A percentile compares a stretch with the other conserved stretches of the same genome.
Conservation (phyloP, 2,888 invertebrate genomes). For the Anodontia alba region DNA sequence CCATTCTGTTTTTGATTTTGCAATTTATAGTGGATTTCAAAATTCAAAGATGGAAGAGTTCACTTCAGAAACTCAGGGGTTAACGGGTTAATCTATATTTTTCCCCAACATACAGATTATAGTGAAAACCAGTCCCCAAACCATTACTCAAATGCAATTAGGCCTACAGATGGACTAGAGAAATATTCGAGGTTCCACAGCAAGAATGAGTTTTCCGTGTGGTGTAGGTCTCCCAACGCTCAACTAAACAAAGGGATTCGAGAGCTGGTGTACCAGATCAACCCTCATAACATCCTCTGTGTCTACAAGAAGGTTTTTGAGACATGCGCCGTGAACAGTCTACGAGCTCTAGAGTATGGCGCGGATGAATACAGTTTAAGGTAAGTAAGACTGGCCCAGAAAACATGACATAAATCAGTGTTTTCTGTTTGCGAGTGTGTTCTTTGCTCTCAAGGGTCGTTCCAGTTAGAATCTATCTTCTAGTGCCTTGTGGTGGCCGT, state of each 20-base stretch:
- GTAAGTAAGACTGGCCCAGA: no score
- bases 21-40: no score
- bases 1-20: no score
- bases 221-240: constrained; percentile 40
- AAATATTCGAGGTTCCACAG: constrained; percentile 51
- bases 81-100: no score
- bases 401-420: no score
- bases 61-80: no score
- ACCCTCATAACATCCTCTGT: constrained; percentile 65
- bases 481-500: no score
- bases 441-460: no score
- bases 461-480: no score
- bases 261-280: constrained; percentile 64
- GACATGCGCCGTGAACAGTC: constrained; percentile 56
- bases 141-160: no score
- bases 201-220: constrained; percentile 40
- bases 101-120: neutral
- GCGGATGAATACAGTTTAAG: constrained; percentile 15
- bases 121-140: constrained; percentile 33
- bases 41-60: no score
- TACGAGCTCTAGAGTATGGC: constrained; percentile 39
- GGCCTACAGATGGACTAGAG: constrained; percentile 36
- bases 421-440: no score
- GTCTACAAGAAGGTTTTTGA: constrained; percentile 71
- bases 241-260: constrained; percentile 65